These are phyloP conservation scores for Cephonodes hylas DNA, from an alignment of 2,888 invertebrate species.

Conservation along the genomic window DNA sequence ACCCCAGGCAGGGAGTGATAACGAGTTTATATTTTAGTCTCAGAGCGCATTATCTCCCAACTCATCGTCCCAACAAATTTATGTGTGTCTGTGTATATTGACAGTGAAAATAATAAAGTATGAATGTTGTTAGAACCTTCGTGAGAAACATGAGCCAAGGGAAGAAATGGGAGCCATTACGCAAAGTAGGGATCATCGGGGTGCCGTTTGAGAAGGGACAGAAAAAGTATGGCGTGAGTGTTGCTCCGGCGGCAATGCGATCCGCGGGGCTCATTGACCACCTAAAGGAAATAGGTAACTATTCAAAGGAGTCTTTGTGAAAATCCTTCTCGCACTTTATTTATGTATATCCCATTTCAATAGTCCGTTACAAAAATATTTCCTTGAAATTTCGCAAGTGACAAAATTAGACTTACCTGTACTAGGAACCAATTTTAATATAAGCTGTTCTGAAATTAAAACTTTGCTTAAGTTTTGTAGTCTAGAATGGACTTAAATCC, in stretches of 20 bases:
- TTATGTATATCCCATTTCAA: neutral
- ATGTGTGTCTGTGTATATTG: conserved; percentile 21
- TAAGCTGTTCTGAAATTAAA: no score
- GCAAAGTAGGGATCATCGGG: conserved; percentile 87
- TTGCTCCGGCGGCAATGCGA: conserved; percentile 85
- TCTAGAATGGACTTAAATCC: no score
- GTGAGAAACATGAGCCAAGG: conserved; percentile 58
- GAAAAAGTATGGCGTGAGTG: conserved; percentile 85
- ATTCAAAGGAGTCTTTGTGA: neutral
- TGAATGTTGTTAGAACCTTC: conserved; percentile 61
- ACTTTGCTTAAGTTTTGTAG: no score
- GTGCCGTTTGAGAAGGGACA: conserved; percentile 91
- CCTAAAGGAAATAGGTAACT: conserved; percentile 82
- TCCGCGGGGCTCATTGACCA: conserved; percentile 83
- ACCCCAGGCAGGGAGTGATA: conserved; percentile 39
- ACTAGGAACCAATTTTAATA: no score
- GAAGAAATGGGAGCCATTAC: conserved; percentile 54
- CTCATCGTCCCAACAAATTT: neutral
- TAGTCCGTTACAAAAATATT: no score
- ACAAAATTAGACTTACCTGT: no score
- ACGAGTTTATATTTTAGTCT: conserved; percentile 34
- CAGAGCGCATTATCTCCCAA: neutral
- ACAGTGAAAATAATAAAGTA: conserved; percentile 33
- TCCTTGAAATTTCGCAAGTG: no score
- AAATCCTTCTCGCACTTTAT: neutral